Base-by-base conservation (phyloP, 2,888 invertebrate species). In the Leucophora obtusa region DNA sequence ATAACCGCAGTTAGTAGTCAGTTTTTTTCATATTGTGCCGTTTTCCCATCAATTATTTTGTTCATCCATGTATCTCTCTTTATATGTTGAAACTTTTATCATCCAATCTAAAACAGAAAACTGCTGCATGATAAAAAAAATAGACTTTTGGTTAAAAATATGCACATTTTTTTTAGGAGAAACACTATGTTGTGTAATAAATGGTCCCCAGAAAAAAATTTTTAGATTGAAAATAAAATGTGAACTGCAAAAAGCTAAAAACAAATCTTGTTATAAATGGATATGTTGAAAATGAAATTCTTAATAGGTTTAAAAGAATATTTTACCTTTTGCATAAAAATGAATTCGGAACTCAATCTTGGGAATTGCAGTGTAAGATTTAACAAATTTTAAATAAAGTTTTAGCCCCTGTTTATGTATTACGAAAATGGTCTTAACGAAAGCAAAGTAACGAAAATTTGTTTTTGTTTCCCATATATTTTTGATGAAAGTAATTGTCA, bases 61-160 rank as follows among this genome's bases (percentile, higher is more conserved):
- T n/a, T 8, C 47, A 28, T 9, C 43, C 33, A 69, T 18, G 18
- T 18, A 9, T 69, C 28, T 38, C 38, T 9, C 21, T 38, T 51
- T 70, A 38, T 50, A 60, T 60, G 60, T 38, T 53, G 17, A 54
- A 54, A 60, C 9, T 38, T 71, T 71, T 38, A 43, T 10, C 8
- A n/a, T 10, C 17, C 10, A 53, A 62, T 3, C 11, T 53, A 62
- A 21, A 51, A 60, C 10, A 60, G 21, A 18, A 11, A 24, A 24
- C 6, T 14, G 18, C 10, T 1, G 53, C 38, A 10, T 38, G 38
- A 11, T 38, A 11, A 11, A 38, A 38, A 38, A 38, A 38, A 38
- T 10, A 38, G 14, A 2, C 1, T n/a, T 3, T 11, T 11, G 38
- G 14, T 38, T 38, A 38, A 38, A 28, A 38, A 38, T 38, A 38